Evolutionary conservation across 2,113 vertebrate species (phyloP).

Genomic region (Baryphthengus martii): DNA sequence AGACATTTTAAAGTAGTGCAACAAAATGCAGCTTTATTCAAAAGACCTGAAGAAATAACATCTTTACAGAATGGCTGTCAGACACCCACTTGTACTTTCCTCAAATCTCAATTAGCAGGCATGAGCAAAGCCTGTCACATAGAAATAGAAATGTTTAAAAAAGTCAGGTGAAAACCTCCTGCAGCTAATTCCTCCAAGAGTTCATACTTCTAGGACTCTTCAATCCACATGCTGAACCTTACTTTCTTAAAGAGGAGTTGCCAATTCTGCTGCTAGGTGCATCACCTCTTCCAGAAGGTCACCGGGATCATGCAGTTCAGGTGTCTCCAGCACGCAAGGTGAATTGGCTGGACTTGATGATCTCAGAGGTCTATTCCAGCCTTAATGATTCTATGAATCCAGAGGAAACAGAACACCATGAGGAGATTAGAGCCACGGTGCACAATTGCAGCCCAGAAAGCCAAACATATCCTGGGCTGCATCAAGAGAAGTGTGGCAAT

Average conservation of each 20-base stretch:
- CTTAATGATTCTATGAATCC: no score
- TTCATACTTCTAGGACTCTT: background rate
- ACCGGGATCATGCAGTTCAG: background rate
- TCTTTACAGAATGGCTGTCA: background rate
- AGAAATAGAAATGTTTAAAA: background rate
- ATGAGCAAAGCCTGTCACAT: background rate
- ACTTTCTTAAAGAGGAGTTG: background rate
- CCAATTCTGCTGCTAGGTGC: background rate
- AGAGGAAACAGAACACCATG: background rate
- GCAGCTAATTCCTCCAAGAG: background rate
- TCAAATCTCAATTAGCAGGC: background rate
- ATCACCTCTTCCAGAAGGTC: background rate
- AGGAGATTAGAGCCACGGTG: no score
- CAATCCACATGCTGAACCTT: background rate
- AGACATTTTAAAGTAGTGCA: background rate
- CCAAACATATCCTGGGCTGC: no score
- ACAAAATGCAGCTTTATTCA: background rate
- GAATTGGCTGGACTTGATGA: no score
- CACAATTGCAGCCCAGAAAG: no score
- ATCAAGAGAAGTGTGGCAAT: no score
- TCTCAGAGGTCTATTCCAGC: no score
- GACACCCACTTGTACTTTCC: background rate
- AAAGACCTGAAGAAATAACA: background rate
- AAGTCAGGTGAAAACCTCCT: background rate
- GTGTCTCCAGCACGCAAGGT: background rate